phyloP scores from a whole-genome alignment of 2,888 invertebrate species.

The Parthenolecanium corni region DNA sequence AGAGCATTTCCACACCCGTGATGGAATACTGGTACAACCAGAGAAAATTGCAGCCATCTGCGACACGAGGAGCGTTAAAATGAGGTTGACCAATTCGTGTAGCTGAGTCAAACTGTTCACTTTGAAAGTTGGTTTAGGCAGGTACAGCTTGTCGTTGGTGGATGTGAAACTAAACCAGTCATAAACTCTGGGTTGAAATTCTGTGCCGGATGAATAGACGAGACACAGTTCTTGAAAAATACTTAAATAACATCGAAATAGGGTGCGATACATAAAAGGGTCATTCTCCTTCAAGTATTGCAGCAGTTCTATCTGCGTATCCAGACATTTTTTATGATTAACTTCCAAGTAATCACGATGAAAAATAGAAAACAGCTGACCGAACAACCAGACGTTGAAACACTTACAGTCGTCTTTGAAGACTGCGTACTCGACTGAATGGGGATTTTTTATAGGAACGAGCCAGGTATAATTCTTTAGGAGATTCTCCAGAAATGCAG shows the following conservation, averaged over 20 bases:
- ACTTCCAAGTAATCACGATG: neutral
- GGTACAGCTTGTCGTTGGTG: neutral
- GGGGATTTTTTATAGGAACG: neutral
- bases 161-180: neutral
- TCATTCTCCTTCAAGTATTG: neutral
- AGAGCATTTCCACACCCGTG: neutral
- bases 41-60: neutral
- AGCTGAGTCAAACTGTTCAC: neutral
- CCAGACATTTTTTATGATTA: neutral
- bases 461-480: neutral
- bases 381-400: conserved; percentile 17
- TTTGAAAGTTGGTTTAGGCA: neutral
- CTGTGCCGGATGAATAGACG: neutral
- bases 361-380: conserved; percentile 7
- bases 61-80: neutral
- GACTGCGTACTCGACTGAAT: neutral
- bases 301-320: neutral
- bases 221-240: conserved; percentile 4
- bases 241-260: neutral
- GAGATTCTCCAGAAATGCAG: neutral
- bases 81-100: neutral
- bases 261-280: neutral
- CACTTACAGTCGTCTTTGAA: neutral
- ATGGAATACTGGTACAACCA: neutral
- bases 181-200: neutral